Evolutionary conservation across 2,888 invertebrate genomes (phyloP).

Genomic region (Tuberolachnus salignus): DNA sequence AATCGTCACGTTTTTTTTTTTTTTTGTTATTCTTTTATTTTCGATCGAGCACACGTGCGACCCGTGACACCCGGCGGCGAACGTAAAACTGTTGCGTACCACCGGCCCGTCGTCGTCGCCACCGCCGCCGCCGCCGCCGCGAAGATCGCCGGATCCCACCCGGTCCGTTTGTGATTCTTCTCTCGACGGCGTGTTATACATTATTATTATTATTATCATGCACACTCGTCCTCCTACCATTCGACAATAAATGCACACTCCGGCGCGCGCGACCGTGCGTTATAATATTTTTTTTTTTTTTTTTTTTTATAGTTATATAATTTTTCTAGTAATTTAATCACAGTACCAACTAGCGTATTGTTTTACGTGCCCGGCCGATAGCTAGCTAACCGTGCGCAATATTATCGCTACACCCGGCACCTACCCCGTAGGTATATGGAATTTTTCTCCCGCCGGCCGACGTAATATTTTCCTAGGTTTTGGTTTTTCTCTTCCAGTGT

Average conservation of each 20-base stretch:
- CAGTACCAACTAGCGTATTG: too few relatives aligned
- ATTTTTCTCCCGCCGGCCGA: too few relatives aligned
- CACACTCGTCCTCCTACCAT: slow-evolving; percentile 35
- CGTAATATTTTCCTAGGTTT: too few relatives aligned
- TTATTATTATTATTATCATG: slow-evolving; percentile 8
- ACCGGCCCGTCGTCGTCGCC: background rate
- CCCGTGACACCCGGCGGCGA: slow-evolving; percentile 50
- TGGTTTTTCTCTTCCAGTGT: too few relatives aligned
- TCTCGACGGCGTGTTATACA: background rate
- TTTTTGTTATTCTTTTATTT: slow-evolving; percentile 26
- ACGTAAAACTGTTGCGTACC: slow-evolving; percentile 54
- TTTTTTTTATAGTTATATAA: too few relatives aligned
- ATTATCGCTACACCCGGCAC: background rate
- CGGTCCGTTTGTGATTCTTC: slow-evolving; percentile 6
- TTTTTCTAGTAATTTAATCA: too few relatives aligned
- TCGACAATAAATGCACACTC: slow-evolving; percentile 1
- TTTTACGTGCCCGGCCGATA: too few relatives aligned
- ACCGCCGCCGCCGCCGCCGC: background rate
- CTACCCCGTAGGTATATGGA: too few relatives aligned
- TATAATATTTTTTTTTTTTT: too few relatives aligned
- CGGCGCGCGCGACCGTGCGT: background rate
- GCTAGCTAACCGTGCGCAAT: background rate
- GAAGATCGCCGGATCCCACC: slow-evolving; percentile 53
- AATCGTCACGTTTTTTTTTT: background rate
- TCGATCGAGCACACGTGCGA: slow-evolving; percentile 30